Evolutionary conservation across 64 coral and sea anemone genomes (phyloP).

Genomic region (Stichodactyla mertensii): DNA sequence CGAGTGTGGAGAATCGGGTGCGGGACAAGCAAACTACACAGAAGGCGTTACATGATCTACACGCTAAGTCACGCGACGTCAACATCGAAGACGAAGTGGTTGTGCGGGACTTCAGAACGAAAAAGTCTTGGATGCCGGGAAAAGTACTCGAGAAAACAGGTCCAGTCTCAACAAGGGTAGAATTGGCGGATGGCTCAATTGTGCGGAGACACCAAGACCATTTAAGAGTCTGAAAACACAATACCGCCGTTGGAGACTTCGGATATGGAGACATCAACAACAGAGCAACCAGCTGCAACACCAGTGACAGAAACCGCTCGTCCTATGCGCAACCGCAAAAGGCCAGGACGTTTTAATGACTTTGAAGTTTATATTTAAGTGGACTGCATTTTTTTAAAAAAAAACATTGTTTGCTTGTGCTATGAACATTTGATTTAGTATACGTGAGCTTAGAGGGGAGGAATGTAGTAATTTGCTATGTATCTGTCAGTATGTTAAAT

Average conservation of each 20-base stretch:
- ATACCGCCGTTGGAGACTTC: not conserved
- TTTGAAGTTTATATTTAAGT: constrained; percentile 20
- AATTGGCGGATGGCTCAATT: constrained; percentile 20
- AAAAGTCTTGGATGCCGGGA: constrained; percentile 32
- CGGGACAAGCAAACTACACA: constrained; percentile 7
- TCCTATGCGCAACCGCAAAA: not conserved
- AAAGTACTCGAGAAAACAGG: constrained; percentile 20
- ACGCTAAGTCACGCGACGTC: constrained; percentile 29
- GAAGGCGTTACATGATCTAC: constrained; percentile 21
- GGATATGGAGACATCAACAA: not conserved
- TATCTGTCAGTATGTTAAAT: no score
- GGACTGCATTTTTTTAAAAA: not conserved
- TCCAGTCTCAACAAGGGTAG: constrained; percentile 30
- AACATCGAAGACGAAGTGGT: no score
- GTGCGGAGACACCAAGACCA: constrained; percentile 30
- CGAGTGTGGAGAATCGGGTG: constrained; percentile 15
- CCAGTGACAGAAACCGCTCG: not conserved
- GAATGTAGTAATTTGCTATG: no score
- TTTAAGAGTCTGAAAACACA: not conserved
- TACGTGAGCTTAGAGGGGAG: no score
- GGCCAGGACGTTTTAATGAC: not conserved
- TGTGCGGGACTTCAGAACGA: no score
- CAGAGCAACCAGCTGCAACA: not conserved
- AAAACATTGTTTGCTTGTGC: no score
- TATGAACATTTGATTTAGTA: no score